Evolutionary conservation across 37 sponge, comb jelly and placozoan species (phyloP).

Genomic region (Chondrilla cf. caribensis): DNA sequence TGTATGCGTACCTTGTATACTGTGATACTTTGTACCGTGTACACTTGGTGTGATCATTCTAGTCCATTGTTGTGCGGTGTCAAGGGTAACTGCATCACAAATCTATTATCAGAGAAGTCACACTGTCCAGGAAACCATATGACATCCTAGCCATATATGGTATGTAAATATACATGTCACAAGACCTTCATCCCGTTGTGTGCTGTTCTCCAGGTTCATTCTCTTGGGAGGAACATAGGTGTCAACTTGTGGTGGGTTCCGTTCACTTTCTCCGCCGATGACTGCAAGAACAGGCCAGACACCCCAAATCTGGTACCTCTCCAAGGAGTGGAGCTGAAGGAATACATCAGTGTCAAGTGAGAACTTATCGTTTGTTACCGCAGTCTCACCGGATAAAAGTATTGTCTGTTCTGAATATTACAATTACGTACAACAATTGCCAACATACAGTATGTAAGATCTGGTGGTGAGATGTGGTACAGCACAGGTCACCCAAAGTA

Average conservation of each 20-base stretch:
- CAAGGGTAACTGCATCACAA: too few relatives aligned
- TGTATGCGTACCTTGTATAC: conserved; percentile 49
- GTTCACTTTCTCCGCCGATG: neutral
- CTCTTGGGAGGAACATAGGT: conserved; percentile 56
- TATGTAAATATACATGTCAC: too few relatives aligned
- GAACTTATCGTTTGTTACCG: neutral
- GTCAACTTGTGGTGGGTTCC: conserved; percentile 67
- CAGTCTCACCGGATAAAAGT: too few relatives aligned
- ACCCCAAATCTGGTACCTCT: neutral
- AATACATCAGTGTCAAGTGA: neutral
- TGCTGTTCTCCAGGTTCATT: conserved; percentile 50
- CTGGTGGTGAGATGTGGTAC: too few relatives aligned
- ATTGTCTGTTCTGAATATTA: too few relatives aligned
- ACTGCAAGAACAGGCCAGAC: neutral
- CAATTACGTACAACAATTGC: too few relatives aligned
- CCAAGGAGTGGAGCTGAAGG: neutral
- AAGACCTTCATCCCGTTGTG: too few relatives aligned
- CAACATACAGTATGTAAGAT: too few relatives aligned
- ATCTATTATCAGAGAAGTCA: too few relatives aligned
- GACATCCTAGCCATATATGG: too few relatives aligned
- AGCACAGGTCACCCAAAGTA: too few relatives aligned
- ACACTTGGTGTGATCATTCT: conserved; percentile 48
- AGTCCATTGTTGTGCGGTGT: conserved; percentile 67
- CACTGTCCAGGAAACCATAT: too few relatives aligned
- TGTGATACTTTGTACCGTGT: conserved; percentile 43